These are phyloP conservation scores for Babylonia areolata DNA, from an alignment of 1,140 invertebrate species.

Conservation along the genomic window DNA sequence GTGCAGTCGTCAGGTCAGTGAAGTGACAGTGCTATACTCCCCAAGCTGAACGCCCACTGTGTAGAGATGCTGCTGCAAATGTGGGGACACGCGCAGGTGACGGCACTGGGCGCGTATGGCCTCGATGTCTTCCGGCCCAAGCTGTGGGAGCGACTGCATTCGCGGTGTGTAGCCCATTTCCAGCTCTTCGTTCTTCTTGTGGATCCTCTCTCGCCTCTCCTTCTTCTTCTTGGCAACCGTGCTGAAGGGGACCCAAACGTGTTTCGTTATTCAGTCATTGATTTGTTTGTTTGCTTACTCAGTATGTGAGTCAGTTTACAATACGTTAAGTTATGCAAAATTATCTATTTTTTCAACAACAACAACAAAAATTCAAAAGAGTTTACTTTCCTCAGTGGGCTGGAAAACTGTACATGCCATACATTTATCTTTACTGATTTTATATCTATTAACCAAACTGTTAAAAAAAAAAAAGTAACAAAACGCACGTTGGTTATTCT, in stretches of 20 bases:
- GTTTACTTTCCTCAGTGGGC: too few relatives aligned
- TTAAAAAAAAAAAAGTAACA: too few relatives aligned
- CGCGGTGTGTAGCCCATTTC: constrained; percentile 22
- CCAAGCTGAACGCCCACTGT: not conserved
- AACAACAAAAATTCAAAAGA: too few relatives aligned
- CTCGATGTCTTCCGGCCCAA: constrained; percentile 3
- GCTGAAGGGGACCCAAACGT: not conserved
- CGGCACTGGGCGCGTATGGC: not conserved
- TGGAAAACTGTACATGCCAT: too few relatives aligned
- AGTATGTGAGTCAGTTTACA: too few relatives aligned
- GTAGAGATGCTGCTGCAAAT: constrained; percentile 22
- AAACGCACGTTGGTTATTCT: too few relatives aligned
- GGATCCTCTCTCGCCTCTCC: not conserved
- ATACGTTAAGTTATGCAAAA: too few relatives aligned
- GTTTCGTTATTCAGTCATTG: not conserved
- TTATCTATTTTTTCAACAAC: too few relatives aligned
- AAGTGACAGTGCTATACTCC: not conserved
- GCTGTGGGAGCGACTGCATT: not conserved
- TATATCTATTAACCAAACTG: too few relatives aligned
- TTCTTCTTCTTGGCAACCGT: constrained; percentile 26
- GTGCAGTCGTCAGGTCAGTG: not conserved
- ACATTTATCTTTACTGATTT: too few relatives aligned
- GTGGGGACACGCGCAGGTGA: not conserved
- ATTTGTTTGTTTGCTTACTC: too few relatives aligned
- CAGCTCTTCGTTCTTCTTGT: constrained; percentile 25